These are phyloP conservation scores for Scomberomorus guttatus DNA, from an alignment of 2,797 vertebrate species.

Conservation along the genomic window DNA sequence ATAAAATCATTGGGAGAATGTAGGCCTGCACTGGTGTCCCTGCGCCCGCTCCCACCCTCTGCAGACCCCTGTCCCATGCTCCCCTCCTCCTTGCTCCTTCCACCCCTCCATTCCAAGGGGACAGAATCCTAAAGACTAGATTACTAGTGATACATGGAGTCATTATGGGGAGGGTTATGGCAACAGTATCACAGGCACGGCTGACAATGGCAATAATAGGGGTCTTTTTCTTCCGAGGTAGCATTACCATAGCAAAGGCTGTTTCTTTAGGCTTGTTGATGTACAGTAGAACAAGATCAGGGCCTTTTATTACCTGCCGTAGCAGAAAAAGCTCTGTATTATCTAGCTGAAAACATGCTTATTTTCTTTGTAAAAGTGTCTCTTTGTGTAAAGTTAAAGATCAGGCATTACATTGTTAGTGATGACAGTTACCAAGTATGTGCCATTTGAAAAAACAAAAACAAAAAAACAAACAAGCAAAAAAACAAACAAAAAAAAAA, in stretches of 20 bases:
- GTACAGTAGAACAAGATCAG: conserved; percentile 57
- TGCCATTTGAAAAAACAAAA: neutral
- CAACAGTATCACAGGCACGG: conserved; percentile 78
- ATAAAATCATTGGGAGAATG: conserved; percentile 86
- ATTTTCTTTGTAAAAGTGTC: conserved; percentile 56
- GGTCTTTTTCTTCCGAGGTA: conserved; percentile 74
- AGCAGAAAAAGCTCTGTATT: conserved; percentile 54
- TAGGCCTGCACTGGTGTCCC: conserved; percentile 76
- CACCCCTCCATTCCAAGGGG: conserved; percentile 71
- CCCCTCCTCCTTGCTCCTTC: conserved; percentile 54
- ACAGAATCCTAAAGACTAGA: conserved; percentile 86
- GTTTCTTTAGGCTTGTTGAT: conserved; percentile 72
- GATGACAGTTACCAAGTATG: conserved; percentile 34
- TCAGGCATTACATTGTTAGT: conserved; percentile 52
- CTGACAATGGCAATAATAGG: conserved; percentile 80
- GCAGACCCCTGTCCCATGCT: conserved; percentile 65
- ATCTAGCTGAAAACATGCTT: conserved; percentile 45
- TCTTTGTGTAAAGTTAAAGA: conserved; percentile 55
- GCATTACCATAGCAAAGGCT: conserved; percentile 67
- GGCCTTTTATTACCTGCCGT: conserved; percentile 70
- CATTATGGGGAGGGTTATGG: conserved; percentile 83
- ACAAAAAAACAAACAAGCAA: conserved; percentile 20
- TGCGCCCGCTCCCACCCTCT: conserved; percentile 65
- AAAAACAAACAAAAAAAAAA: neutral
- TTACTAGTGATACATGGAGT: conserved; percentile 86